Conservation (phyloP, 2,113 vertebrate genomes). For the Ibidorhyncha struthersii region DNA sequence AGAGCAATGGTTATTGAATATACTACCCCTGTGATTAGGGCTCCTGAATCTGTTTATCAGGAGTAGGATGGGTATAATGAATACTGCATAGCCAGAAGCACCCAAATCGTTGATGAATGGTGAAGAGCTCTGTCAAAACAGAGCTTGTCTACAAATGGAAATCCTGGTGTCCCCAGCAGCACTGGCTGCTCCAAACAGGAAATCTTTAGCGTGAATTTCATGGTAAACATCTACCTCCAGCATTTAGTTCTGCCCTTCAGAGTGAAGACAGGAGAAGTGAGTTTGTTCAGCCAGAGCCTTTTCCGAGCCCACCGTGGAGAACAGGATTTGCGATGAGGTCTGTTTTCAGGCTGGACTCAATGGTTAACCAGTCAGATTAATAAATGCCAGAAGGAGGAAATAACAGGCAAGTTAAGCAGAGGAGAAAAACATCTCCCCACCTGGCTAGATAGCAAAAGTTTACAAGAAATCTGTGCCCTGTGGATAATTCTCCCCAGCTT, state of each 20-base stretch:
- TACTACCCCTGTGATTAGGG: slow-evolving; percentile 4
- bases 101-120: neutral
- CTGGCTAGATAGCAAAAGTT: slow-evolving; percentile 35
- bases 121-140: neutral
- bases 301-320: slow-evolving; percentile 28
- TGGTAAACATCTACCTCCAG: slow-evolving; percentile 37
- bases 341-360: slow-evolving; percentile 43
- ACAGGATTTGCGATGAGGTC: slow-evolving; percentile 51
- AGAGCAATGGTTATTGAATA: slow-evolving; percentile 24
- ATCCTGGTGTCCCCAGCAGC: neutral
- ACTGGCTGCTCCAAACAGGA: neutral
- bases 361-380: slow-evolving; percentile 74
- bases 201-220: slow-evolving; percentile 16
- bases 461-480: slow-evolving; percentile 17
- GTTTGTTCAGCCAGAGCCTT: slow-evolving; percentile 49
- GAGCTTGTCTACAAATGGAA: neutral
- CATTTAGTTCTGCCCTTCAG: slow-evolving; percentile 28
- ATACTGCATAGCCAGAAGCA: slow-evolving; percentile 13
- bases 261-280: slow-evolving; percentile 34
- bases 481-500: neutral
- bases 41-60: slow-evolving; percentile 20
- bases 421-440: slow-evolving; percentile 7
- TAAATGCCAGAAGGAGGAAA: slow-evolving; percentile 73
- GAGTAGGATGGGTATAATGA: neutral
- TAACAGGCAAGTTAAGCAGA: slow-evolving; percentile 33